These are phyloP conservation scores for Catharus fuscescens DNA, from an alignment of 2,113 vertebrate species.

Conservation along the genomic window DNA sequence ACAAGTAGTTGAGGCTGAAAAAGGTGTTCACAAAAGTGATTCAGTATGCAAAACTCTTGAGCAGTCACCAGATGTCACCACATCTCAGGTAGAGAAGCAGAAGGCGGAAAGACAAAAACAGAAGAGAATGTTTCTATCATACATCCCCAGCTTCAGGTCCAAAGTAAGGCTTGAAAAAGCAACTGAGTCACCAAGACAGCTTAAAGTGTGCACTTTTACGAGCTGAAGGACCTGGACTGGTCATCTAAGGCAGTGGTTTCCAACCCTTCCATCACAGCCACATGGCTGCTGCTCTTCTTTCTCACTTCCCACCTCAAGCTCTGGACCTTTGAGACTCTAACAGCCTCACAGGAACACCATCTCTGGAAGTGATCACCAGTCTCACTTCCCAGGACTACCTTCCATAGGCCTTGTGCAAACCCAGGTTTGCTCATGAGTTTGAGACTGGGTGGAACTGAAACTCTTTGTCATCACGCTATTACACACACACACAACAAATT, in stretches of 20 bases:
- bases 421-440: not conserved
- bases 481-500: not conserved
- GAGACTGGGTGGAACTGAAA: constrained; percentile 10
- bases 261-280: not conserved
- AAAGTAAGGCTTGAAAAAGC: not conserved
- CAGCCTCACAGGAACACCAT: not conserved
- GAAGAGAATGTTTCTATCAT: not conserved
- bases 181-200: not conserved
- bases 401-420: not conserved
- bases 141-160: not conserved
- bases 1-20: not conserved
- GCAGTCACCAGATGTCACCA: constrained; percentile 30
- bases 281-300: not conserved
- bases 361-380: not conserved
- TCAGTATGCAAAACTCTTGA: not conserved
- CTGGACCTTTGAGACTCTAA: not conserved
- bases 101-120: not conserved
- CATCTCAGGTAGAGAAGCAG: not conserved
- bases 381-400: not conserved
- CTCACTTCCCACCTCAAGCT: not conserved
- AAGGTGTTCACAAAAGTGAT: not conserved
- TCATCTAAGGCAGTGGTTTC: not conserved
- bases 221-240: not conserved
- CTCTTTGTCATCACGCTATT: not conserved
- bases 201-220: not conserved